Base-by-base conservation (phyloP, 2,888 invertebrate species). In the Agrochola lota region DNA sequence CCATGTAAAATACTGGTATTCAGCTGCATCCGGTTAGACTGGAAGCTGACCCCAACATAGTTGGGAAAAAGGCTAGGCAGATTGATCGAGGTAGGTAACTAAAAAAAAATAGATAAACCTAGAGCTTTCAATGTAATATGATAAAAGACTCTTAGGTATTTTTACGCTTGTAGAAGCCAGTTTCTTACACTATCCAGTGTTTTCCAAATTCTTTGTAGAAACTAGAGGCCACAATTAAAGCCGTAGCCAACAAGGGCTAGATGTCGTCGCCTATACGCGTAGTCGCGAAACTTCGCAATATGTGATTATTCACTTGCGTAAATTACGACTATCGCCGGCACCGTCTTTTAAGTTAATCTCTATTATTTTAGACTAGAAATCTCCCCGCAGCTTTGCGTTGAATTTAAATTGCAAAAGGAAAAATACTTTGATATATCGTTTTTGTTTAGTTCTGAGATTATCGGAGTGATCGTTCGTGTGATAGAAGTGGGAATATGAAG, bases 201-300 rank as follows among this genome's bases (percentile, higher is more conserved):
- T 1, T 30, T 17, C 57, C 11, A 60, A 62, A 62, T 11, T 87
- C 85, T 55, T 17, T 72, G 87, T 83, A 67, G 68, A 81, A 87
- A 90, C 87, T 88, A 87, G 83, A 87, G 90, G 79, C 90, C 88
- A 92, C 93, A 93, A 93, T 94, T 93, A 93, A 94, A 91, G 87
- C 84, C 88, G 85, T 83, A 86, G 90, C 89, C 89, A 90, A 91
- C 90, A 91, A 91, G 90, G 88, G 84, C 90, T 91, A 89, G 91
- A 90, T 92, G 91, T 91, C 90, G 90, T 88, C 87, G 87, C 87
- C 86, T 87, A 80, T 87, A 88, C 86, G 86, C 89, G 87, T 85
- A 85, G 84, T 84, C 80, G 88, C 86, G 88, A 87, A 88, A 84
- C 87, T 84, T 82, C 81, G 85, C 85, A 80, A 85, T 87, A 90